Percentiles rank a stretch among this genome's conserved stretches.
Conservation (phyloP, 2,888 invertebrate genomes). For the Conops quadrifasciatus region DNA sequence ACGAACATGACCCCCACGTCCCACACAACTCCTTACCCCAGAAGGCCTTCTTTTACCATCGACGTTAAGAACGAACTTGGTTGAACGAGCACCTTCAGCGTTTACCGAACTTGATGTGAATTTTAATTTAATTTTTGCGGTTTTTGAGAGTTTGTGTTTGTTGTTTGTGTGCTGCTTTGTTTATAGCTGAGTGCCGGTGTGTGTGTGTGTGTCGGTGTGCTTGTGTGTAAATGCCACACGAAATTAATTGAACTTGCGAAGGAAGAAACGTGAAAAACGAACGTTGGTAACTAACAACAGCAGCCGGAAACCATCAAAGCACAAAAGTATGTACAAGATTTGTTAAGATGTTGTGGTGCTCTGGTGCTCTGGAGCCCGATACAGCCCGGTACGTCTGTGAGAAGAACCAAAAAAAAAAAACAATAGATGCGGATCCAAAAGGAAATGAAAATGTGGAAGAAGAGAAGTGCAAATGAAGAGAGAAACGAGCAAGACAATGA, state of each 20-base stretch:
- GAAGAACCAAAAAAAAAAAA: not conserved
- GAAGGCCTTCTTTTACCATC: slow-evolving; percentile 2
- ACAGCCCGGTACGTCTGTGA: too few species aligned
- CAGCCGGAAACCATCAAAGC: too few species aligned
- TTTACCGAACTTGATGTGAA: slow-evolving; percentile 41
- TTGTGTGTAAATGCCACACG: slow-evolving; percentile 43
- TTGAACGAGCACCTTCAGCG: slow-evolving; percentile 21
- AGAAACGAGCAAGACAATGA: slow-evolving; percentile 2
- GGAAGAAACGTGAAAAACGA: slow-evolving; percentile 23
- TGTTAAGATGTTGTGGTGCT: slow-evolving; percentile 5
- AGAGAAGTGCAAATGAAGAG: too few species aligned
- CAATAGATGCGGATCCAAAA: not conserved
- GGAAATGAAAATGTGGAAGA: too few species aligned
- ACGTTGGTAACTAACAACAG: not conserved
- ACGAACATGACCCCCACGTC: not conserved
- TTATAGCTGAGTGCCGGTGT: slow-evolving; percentile 37
- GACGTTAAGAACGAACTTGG: too few species aligned
- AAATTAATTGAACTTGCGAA: slow-evolving; percentile 62
- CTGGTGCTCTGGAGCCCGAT: not conserved
- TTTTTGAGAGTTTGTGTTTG: slow-evolving; percentile 47
- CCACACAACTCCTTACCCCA: not conserved
- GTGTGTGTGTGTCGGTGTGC: slow-evolving; percentile 43
- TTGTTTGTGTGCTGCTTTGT: slow-evolving; percentile 43
- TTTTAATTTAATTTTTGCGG: slow-evolving; percentile 63
- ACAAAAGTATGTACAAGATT: not conserved